Evolutionary conservation across 2,797 vertebrate species (phyloP).

Genomic region (Catostomus latipinnis): DNA sequence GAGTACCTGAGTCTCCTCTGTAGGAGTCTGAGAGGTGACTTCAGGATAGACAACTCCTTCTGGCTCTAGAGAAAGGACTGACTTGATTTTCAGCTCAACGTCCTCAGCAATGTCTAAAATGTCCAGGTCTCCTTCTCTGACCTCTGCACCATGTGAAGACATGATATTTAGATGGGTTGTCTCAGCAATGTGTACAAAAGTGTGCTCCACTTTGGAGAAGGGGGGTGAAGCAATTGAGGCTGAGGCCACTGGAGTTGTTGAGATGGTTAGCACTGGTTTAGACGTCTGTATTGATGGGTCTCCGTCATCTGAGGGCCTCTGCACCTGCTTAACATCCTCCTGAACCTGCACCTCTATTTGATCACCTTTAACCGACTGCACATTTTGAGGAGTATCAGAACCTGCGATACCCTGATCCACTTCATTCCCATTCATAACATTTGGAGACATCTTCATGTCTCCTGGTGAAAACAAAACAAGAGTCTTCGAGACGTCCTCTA

Average conservation of each 20-base stretch:
- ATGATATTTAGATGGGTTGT: conserved; percentile 95
- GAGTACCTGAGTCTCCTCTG: conserved; percentile 61
- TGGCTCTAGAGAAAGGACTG: neutral
- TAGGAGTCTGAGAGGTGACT: conserved; percentile 58
- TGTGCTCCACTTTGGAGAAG: conserved; percentile 96
- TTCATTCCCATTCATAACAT: conserved; percentile 82
- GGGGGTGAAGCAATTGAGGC: conserved; percentile 82
- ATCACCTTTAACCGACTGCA: conserved; percentile 79
- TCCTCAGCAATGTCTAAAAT: conserved; percentile 73
- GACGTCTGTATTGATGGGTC: conserved; percentile 18
- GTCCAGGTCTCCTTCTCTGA: conserved; percentile 71
- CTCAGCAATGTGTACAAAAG: conserved; percentile 95
- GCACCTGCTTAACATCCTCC: conserved; percentile 41
- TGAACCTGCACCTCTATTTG: conserved; percentile 65
- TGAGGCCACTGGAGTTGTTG: conserved; percentile 12
- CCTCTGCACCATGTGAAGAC: conserved; percentile 83
- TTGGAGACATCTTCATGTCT: conserved; percentile 90
- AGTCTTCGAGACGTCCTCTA: conserved; percentile 95
- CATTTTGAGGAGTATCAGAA: conserved; percentile 80
- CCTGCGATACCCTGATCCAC: conserved; percentile 84
- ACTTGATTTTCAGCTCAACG: conserved; percentile 66
- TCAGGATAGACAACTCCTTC: conserved; percentile 52
- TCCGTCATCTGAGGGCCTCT: conserved; percentile 26
- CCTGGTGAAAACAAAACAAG: conserved; percentile 96
- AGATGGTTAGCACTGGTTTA: conserved; percentile 18